These are phyloP conservation scores for Odontamblyopus rebecca DNA, from an alignment of 2,797 vertebrate species.

Conservation along the genomic window DNA sequence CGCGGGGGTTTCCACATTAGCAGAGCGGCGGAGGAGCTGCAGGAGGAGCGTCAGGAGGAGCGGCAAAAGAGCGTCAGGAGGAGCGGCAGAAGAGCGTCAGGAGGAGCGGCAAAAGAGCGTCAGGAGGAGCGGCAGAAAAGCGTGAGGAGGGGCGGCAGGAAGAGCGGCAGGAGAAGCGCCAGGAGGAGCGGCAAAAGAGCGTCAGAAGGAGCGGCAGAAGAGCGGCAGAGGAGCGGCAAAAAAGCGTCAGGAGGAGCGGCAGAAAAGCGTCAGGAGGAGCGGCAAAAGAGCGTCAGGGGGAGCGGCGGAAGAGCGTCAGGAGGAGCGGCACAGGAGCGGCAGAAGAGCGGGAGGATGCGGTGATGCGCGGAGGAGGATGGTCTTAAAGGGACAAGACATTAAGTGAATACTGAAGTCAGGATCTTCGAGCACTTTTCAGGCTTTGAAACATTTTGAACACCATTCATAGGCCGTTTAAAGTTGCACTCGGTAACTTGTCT, in stretches of 20 bases:
- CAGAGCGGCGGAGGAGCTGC: not conserved
- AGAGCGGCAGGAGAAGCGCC: not conserved
- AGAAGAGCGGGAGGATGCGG: not conserved
- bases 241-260: not conserved
- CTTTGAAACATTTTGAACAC: not conserved
- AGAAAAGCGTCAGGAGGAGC: not conserved
- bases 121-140: not conserved
- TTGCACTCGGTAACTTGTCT: too few species aligned
- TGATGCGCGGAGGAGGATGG: not conserved
- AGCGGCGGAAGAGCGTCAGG: not conserved
- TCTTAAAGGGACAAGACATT: constrained; percentile 2
- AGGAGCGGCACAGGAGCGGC: not conserved
- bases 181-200: not conserved
- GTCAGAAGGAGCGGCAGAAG: not conserved
- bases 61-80: not conserved
- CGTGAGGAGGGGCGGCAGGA: too few species aligned
- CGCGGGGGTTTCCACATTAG: constrained; percentile 4
- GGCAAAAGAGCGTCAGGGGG: not conserved
- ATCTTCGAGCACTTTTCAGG: not conserved
- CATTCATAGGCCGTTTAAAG: too few species aligned
- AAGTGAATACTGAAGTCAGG: not conserved
- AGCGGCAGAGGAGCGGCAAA: not conserved
- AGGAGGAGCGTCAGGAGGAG: not conserved
- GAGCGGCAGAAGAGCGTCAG: not conserved
- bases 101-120: not conserved